These are phyloP conservation scores for Rhopilema esculentum DNA, from an alignment of 30 jellyfish, hydroid and myxozoan species.

Conservation along the genomic window DNA sequence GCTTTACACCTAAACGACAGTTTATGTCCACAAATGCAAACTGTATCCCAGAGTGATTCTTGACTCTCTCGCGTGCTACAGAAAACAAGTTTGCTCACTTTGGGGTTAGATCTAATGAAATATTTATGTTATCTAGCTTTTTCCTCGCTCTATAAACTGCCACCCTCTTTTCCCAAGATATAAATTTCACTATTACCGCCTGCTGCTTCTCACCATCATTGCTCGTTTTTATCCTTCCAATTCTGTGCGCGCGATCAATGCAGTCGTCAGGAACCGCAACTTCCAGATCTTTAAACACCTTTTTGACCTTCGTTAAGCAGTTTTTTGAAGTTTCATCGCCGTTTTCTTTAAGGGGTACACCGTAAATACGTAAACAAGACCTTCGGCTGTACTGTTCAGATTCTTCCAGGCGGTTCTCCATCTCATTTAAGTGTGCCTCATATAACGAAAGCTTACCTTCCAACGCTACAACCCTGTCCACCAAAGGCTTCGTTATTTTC, in stretches of 20 bases:
- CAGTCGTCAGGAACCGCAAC: constrained; percentile 63
- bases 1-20: constrained; percentile 58
- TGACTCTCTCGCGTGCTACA: constrained; percentile 57
- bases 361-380: constrained; percentile 49
- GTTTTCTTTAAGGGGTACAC: constrained; percentile 52
- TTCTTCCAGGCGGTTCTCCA: constrained; percentile 36
- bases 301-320: constrained; percentile 33
- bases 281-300: constrained; percentile 27
- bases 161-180: constrained; percentile 63
- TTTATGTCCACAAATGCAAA: constrained; percentile 35
- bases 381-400: constrained; percentile 65
- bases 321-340: constrained; percentile 48
- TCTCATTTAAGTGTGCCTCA: constrained; percentile 38
- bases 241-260: constrained; percentile 59
- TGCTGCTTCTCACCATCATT: constrained; percentile 46
- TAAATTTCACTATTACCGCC: constrained; percentile 37
- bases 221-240: constrained; percentile 53
- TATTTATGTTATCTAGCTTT: constrained; percentile 38
- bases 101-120: constrained; percentile 50
- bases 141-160: constrained; percentile 41
- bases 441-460: constrained; percentile 46
- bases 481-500: constrained; percentile 26
- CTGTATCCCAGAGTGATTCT: constrained; percentile 52
- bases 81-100: constrained; percentile 49
- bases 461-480: constrained; percentile 44